Evolutionary conservation across 2,113 vertebrate species (phyloP), one percentile per base, ranked within the genome.

Genomic region (Ailurus styani): DNA sequence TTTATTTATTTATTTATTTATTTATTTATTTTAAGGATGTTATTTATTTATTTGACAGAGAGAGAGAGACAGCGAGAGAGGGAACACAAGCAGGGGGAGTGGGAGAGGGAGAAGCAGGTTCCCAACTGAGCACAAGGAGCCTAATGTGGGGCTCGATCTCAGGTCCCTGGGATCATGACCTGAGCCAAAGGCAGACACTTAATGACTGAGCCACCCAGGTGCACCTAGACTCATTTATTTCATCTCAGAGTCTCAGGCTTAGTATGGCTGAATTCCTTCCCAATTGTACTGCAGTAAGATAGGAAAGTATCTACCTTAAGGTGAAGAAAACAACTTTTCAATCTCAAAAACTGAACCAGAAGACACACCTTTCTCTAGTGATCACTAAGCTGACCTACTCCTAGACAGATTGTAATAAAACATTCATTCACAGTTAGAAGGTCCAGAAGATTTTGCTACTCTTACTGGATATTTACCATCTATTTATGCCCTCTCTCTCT

Each of bases 301-400:
- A 87, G 86, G 94, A 98, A 98, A 98, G 72, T 95, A 97, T 88
- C 96, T 96, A 52, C 18, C 50, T 91, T 94, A 97, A 98, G 81
- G 97, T 77, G 81, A 97, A 66, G 78, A 94, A 97, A 98, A 95
- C 2, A 60, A 91, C 40, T 94, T 93, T 97, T 84, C 57, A 96
- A 25, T 88, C 93, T 97, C 25, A 60, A 55, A 98, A 97, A 66
- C 62, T 68, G n/a, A 97, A 77, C 75, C 64, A 87, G 40, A 97
- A 91, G 88, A 94, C 72, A 95, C 52, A 62, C 7, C 83, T 92
- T 95, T 94, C 75, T 94, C 27, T 66, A 57, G 89, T 78, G 40
- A 91, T 77, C 84, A 42, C 68, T 79, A 75, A 97, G 66, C 86
- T 91, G 66, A 93, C 31, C 75, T 70, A 40, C 78, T 60, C 77